Evolutionary conservation across 2,797 vertebrate genomes (phyloP).

Genomic region (Pteronotus mesoamericanus): DNA sequence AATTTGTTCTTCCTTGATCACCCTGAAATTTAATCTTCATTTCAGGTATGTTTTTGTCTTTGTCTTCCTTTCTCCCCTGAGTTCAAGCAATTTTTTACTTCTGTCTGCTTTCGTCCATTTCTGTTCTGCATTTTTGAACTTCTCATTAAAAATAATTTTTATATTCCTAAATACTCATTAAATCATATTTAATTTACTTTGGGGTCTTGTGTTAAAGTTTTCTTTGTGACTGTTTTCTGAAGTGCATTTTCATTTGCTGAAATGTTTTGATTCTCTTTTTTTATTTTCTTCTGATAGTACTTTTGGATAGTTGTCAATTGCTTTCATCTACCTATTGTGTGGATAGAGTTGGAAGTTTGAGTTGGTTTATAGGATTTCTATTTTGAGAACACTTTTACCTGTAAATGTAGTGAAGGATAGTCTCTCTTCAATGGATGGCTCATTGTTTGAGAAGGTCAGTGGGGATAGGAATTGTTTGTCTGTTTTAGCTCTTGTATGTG

Average conservation of each 20-base stretch:
- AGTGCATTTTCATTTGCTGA: conserved; percentile 25
- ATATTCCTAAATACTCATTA: background rate
- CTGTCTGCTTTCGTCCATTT: conserved; percentile 1
- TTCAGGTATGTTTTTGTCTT: conserved; percentile 15
- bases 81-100: background rate
- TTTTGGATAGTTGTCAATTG: background rate
- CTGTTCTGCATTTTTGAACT: conserved; percentile 31
- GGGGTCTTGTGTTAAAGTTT: background rate
- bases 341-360: background rate
- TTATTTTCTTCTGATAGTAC: background rate
- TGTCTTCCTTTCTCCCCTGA: background rate
- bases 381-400: background rate
- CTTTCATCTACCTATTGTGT: conserved; percentile 23
- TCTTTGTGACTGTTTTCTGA: background rate
- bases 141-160: conserved; percentile 33
- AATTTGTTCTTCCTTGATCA: background rate
- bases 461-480: background rate
- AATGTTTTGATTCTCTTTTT: conserved; percentile 17
- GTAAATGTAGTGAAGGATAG: background rate
- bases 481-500: background rate
- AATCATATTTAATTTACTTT: conserved; percentile 5
- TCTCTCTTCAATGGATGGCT: background rate
- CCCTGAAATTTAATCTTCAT: conserved; percentile 12
- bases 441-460: background rate
- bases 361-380: background rate